phyloP scores from a whole-genome alignment of 2,797 vertebrate genomes.

The Smutsia gigantea region DNA sequence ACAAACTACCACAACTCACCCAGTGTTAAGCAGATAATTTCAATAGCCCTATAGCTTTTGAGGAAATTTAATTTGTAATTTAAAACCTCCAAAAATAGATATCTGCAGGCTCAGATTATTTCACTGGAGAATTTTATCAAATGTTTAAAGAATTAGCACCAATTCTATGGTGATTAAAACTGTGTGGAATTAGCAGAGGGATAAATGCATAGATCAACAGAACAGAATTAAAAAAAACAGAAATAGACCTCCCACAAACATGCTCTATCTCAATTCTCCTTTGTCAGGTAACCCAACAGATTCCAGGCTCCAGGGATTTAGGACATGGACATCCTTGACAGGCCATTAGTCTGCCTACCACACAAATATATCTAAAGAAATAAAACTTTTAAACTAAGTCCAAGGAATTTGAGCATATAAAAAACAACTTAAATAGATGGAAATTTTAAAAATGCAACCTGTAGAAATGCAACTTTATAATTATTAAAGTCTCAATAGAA shows the following conservation, averaged over 20 bases:
- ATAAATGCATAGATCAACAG: background rate
- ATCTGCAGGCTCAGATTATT: background rate
- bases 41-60: background rate
- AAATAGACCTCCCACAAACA: background rate
- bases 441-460: background rate
- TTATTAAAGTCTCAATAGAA: constrained; percentile 7
- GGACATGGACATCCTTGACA: background rate
- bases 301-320: background rate
- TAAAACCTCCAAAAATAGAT: background rate
- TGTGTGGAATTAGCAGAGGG: background rate
- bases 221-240: background rate
- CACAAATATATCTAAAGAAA: background rate
- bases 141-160: background rate
- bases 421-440: background rate
- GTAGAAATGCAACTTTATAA: background rate
- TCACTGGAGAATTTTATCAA: background rate
- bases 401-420: background rate
- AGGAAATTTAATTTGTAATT: constrained; percentile 16
- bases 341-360: background rate
- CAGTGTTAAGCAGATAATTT: background rate
- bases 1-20: background rate
- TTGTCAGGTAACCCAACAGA: background rate
- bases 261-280: background rate
- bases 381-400: background rate
- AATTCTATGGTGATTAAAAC: background rate